Percentiles rank a stretch among this genome's conserved stretches.
Evolutionary conservation across 2,888 invertebrate genomes (phyloP).

Genomic region (Eilema caniola): DNA sequence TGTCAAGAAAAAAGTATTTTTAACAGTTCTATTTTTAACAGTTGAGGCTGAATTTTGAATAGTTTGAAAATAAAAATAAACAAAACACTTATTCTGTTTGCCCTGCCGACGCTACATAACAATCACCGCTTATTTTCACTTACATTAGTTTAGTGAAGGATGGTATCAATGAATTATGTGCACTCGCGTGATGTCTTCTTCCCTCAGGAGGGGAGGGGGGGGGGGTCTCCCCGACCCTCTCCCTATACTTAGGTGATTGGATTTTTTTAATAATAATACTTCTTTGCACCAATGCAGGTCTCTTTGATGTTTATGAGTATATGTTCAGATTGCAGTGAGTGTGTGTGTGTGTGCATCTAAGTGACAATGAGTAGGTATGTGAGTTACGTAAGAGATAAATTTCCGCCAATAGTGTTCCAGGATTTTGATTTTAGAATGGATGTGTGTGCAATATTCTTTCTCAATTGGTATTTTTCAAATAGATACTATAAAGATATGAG

Average conservation of each 20-base stretch:
- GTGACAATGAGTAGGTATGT: slow-evolving; percentile 34
- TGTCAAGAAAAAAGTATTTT: too few species aligned
- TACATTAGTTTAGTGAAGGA: slow-evolving; percentile 82
- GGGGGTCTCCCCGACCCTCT: slow-evolving; percentile 42
- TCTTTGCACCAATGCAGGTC: slow-evolving; percentile 36
- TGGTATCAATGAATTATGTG: slow-evolving; percentile 85
- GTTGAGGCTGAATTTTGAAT: too few species aligned
- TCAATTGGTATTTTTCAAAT: not conserved
- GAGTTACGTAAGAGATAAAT: not conserved
- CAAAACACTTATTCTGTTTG: not conserved
- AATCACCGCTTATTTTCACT: slow-evolving; percentile 83
- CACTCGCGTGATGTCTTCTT: slow-evolving; percentile 81
- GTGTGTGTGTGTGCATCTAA: slow-evolving; percentile 7
- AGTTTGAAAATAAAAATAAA: not conserved
- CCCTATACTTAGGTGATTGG: slow-evolving; percentile 79
- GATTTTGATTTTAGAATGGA: slow-evolving; percentile 24
- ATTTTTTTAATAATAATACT: slow-evolving; percentile 70
- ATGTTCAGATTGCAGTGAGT: slow-evolving; percentile 16
- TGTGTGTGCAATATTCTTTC: slow-evolving; percentile 9
- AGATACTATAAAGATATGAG: not conserved
- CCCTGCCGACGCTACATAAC: slow-evolving; percentile 64
- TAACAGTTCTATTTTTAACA: too few species aligned
- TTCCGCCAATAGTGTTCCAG: slow-evolving; percentile 33
- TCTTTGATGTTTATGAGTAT: slow-evolving; percentile 62
- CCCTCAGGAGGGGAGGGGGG: slow-evolving; percentile 56